A percentile compares a stretch with the other conserved stretches of the same genome.
Conservation (phyloP, 2,797 vertebrate species). For the Choloepus didactylus region DNA sequence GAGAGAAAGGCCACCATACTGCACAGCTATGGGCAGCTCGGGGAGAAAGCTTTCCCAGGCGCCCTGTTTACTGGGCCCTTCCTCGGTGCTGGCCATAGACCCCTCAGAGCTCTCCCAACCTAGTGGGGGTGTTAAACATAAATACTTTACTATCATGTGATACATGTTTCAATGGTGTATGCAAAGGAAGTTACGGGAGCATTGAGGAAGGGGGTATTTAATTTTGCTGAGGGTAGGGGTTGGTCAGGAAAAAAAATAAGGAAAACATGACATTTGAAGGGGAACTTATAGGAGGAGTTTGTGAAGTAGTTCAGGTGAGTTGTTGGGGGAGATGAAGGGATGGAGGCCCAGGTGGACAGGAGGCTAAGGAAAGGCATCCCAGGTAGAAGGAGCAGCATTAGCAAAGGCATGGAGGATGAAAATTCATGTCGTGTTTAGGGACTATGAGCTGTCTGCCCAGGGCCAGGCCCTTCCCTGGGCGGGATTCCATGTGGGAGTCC, state of each 20-base stretch:
- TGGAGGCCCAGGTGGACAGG: background rate
- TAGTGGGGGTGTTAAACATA: too few species aligned
- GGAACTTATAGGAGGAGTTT: background rate
- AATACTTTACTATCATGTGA: background rate
- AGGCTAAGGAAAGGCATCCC: background rate
- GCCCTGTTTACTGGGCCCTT: background rate
- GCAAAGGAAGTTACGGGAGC: background rate
- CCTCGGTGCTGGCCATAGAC: background rate
- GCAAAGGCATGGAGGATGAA: background rate
- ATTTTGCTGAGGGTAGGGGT: background rate
- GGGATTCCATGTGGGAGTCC: background rate
- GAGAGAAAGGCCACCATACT: accelerated
- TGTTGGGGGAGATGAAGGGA: background rate
- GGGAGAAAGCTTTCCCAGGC: background rate
- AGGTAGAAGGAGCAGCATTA: background rate
- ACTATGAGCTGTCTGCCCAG: background rate
- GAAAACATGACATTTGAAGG: background rate
- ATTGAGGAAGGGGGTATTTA: background rate
- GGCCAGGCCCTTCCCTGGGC: background rate
- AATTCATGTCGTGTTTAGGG: background rate
- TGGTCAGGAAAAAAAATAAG: background rate
- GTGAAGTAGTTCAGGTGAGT: background rate
- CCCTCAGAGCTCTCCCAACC: background rate
- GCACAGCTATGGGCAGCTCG: background rate
- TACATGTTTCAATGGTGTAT: background rate